Percentiles rank a stretch among this genome's conserved stretches.
Conservation (phyloP, 2,797 vertebrate genomes). For the Notolabrus celidotus region DNA sequence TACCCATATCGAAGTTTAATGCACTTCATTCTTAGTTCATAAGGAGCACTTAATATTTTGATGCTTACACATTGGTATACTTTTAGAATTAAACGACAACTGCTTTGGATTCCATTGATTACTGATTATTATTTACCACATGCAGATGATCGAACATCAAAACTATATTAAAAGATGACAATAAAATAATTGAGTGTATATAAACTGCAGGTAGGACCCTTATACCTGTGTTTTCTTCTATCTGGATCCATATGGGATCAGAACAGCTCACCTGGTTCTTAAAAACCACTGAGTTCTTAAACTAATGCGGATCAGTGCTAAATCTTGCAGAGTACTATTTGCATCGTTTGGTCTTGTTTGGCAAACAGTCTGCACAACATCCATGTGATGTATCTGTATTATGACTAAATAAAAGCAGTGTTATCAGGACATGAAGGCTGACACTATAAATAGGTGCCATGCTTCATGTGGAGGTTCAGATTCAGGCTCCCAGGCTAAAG, state of each 20-base stretch:
- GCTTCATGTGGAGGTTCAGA: constrained; percentile 15
- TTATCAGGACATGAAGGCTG: constrained; percentile 27
- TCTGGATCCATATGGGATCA: not conserved
- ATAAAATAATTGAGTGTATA: too few relatives aligned
- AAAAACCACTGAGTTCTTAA: constrained; percentile 5
- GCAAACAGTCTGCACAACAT: constrained; percentile 43
- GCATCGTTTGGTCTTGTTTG: constrained; percentile 51
- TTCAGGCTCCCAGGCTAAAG: not conserved
- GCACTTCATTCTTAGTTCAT: too few relatives aligned
- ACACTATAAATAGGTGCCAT: constrained; percentile 51
- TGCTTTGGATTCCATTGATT: too few relatives aligned
- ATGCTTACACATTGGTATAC: too few relatives aligned
- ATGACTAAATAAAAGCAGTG: constrained; percentile 53
- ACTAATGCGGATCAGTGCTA: constrained; percentile 9
- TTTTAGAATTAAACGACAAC: too few relatives aligned
- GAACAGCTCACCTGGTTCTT: constrained; percentile 5
- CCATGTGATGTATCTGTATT: constrained; percentile 44
- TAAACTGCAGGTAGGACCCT: too few relatives aligned
- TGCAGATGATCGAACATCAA: too few relatives aligned
- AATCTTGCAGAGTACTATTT: constrained; percentile 9
- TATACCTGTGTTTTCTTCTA: too few relatives aligned
- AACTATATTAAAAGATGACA: too few relatives aligned
- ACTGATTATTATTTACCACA: too few relatives aligned
- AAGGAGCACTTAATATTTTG: too few relatives aligned
- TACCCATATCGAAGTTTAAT: too few relatives aligned